Conservation (phyloP, 2,113 vertebrate genomes). For the Catagonus wagneri region DNA sequence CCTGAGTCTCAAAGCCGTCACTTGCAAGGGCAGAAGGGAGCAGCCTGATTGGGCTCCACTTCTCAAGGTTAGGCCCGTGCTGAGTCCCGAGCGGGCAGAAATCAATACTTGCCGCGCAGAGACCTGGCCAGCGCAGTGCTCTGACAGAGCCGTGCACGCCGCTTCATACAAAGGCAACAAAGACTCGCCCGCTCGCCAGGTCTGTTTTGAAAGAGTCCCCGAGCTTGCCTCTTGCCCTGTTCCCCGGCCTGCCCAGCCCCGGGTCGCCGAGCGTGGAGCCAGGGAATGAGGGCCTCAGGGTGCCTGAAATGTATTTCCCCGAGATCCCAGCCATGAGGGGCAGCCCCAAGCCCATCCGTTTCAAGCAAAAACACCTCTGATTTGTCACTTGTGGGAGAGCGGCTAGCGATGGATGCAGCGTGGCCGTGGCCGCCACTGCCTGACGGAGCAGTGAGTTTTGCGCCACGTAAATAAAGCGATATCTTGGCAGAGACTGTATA, state of each 20-base stretch:
- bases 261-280: accelerated
- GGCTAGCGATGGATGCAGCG: background rate
- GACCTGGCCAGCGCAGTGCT: slow-evolving; percentile 50
- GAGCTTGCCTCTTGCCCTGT: slow-evolving; percentile 27
- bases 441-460: slow-evolving; percentile 15
- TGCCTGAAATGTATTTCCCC: background rate
- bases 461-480: slow-evolving; percentile 74
- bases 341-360: background rate
- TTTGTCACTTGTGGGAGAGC: background rate
- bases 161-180: slow-evolving; percentile 73
- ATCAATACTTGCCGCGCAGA: slow-evolving; percentile 82
- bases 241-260: background rate
- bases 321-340: background rate
- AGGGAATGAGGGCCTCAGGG: accelerated
- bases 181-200: background rate
- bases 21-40: slow-evolving; percentile 29
- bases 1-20: background rate
- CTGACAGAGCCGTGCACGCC: slow-evolving; percentile 65
- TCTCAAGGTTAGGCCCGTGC: slow-evolving; percentile 70
- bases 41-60: slow-evolving; percentile 76
- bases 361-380: background rate
- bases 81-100: slow-evolving; percentile 69
- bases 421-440: background rate
- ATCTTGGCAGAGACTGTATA: slow-evolving; percentile 83
- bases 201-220: slow-evolving; percentile 62